Evolutionary conservation across 1,140 invertebrate genomes (phyloP), one percentile per base, ranked within the genome.

Genomic region (Orius laevigatus): DNA sequence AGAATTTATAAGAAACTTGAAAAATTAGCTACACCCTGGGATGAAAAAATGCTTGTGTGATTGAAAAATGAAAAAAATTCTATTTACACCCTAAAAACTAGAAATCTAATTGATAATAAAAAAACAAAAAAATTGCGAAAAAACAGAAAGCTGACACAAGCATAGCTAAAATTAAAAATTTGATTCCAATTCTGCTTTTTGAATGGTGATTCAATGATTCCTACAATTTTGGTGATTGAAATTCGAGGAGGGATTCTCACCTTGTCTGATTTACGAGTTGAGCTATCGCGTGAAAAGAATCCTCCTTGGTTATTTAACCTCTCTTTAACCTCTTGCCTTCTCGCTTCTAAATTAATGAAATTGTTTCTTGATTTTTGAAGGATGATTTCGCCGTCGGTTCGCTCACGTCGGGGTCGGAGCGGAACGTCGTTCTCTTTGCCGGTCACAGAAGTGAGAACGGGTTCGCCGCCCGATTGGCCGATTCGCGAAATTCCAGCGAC

Each of bases 351-450:
- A 33, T 58, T 66, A 25, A 25, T 25, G 25, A 25, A 25, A 16
- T 18, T 45, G n/a, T 31, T 25, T 12, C 19, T 31, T 4, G 57
- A 58, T 11, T 56, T 44, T 53, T 76, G 69, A 58, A 78, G 73
- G 33, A 84, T 73, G 59, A 86, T 84, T 62, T 86, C 82, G 48
- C 82, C 83, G 65, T 88, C 84, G 57, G 84, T 86, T 66, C 85
- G 85, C 70, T 87, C 82, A 54, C 84, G 70, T 56, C 84, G 72
- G 14, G 79, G 81, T 57, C 74, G 70, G 53, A 75, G 42, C 11
- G 57, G 57, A 11, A 51, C 43, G 11, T 45, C 32, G 40, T 42
- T 42, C 3, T n/a, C 42, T 9, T 48, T 44, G 15, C 49, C 50
- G 25, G 47, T 50, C 60, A 77, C 74, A 18, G 74, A 78, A 5